Evolutionary conservation across 1,140 invertebrate genomes (phyloP), one percentile per base, ranked within the genome.

Genomic region (Nilaparvata lugens): DNA sequence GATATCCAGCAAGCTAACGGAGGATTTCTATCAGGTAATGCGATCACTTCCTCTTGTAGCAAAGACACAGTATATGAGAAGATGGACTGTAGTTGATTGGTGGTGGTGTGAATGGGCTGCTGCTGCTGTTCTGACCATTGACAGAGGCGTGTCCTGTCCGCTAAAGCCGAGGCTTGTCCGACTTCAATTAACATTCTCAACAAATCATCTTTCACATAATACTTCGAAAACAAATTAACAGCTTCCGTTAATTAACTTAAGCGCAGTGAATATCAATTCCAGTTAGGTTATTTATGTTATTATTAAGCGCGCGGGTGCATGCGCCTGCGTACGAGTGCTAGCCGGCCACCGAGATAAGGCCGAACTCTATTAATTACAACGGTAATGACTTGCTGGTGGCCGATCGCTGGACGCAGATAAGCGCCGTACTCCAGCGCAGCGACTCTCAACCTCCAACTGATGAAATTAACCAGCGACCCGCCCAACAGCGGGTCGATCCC

Each of bases 191-290:
- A 48, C 45, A 48, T 48, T 48, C 45, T 48, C 45, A 48, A 48
- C 45, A 48, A 48, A 48, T 48, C 45, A 48, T 48, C 45, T 48
- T 48, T 48, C 45, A 48, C 45, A 23, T 48, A 48, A 48, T 48
- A 48, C 31, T 48, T 48, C 45, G 45, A 48, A 48, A 48, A 48
- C 45, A 48, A 48, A 48, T 48, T 48, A 48, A 48, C 45, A 48
- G 45, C 45, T 48, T 23, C 45, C 45, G 45, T 48, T 48, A 48
- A 48, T 48, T 48, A 48, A 48, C 45, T 48, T 48, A 48, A 48
- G 45, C 45, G 7, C 45, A 48, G 45, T 48, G 45, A 48, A 48
- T 48, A 48, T 48, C 45, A 48, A 48, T 48, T 48, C 45, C 45
- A 48, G 45, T 48, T 18, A 48, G 16, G 21, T 48, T 48, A 48